A percentile compares a stretch with the other conserved stretches of the same genome.
Evolutionary conservation across 2,888 invertebrate genomes (phyloP).

Genomic region (Melanargia galathea): DNA sequence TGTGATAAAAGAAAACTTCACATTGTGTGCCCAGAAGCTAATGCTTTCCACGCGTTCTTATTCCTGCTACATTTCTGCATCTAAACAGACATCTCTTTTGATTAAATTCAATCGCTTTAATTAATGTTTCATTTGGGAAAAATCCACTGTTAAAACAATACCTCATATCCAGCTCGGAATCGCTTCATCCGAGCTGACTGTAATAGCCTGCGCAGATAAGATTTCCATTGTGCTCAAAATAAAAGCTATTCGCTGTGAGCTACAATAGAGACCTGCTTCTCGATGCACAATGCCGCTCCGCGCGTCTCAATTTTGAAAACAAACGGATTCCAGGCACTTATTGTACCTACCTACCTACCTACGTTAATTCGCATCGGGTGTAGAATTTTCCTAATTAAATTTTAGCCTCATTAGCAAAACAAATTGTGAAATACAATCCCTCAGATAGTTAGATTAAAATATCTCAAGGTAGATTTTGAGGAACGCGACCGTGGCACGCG

Average conservation of each 20-base stretch:
- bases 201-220: slow-evolving; percentile 66
- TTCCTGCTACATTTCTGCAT: background rate
- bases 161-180: slow-evolving; percentile 48
- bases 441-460: background rate
- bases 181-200: slow-evolving; percentile 54
- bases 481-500: too few relatives aligned
- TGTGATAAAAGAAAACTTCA: too few relatives aligned
- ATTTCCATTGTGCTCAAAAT: slow-evolving; percentile 66
- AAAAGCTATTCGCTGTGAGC: slow-evolving; percentile 55
- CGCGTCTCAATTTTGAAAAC: slow-evolving; percentile 71
- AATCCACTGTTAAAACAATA: slow-evolving; percentile 28
- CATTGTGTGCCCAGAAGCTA: too few relatives aligned
- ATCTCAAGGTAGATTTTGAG: too few relatives aligned
- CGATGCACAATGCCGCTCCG: slow-evolving; percentile 69
- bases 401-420: slow-evolving; percentile 10
- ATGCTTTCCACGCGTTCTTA: background rate
- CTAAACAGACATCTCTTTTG: background rate
- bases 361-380: slow-evolving; percentile 73
- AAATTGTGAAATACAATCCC: background rate
- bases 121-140: slow-evolving; percentile 28
- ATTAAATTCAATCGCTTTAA: background rate
- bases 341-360: too few relatives aligned
- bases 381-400: slow-evolving; percentile 57
- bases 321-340: slow-evolving; percentile 70
- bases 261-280: slow-evolving; percentile 58